Evolutionary conservation across 2,888 invertebrate genomes (phyloP).

Genomic region (Yponomeuta evonymella): DNA sequence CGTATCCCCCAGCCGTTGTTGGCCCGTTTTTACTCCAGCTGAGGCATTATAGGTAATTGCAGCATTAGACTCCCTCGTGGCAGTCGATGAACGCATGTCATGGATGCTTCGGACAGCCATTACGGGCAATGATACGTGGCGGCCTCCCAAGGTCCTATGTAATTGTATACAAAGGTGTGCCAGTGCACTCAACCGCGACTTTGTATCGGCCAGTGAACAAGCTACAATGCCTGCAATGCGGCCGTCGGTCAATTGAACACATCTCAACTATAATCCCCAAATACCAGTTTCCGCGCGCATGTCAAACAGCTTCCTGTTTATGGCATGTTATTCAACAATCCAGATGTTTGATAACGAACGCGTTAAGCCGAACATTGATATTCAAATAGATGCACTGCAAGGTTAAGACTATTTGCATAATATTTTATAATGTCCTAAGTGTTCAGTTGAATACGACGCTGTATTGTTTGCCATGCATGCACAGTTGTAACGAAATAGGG

Average conservation of each 20-base stretch:
- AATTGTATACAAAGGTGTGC: conserved; percentile 32
- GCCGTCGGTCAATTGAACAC: not conserved
- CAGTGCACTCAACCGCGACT: conserved; percentile 18
- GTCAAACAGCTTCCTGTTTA: conserved; percentile 8
- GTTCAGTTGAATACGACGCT: not conserved
- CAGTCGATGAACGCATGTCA: conserved; percentile 34
- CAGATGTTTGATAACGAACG: conserved; percentile 22
- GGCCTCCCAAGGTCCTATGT: conserved; percentile 38
- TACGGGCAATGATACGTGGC: conserved; percentile 24
- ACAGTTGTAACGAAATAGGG: conserved; percentile 22
- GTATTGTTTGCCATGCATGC: conserved; percentile 15
- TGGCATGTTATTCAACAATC: conserved; percentile 7
- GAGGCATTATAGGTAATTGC: not conserved
- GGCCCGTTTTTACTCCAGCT: not conserved
- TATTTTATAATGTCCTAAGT: conserved; percentile 18
- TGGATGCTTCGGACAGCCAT: conserved; percentile 23
- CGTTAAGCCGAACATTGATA: conserved; percentile 21
- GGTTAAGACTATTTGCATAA: conserved; percentile 23
- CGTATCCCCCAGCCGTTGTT: not conserved
- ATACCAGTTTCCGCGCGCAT: conserved; percentile 5
- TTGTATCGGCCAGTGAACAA: conserved; percentile 5
- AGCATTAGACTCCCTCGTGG: conserved; percentile 41
- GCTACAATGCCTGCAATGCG: not conserved
- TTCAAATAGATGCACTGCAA: conserved; percentile 26
- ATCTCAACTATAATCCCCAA: not conserved